phyloP scores from a whole-genome alignment of 2,888 invertebrate genomes.

The Nesidiocoris tenuis region DNA sequence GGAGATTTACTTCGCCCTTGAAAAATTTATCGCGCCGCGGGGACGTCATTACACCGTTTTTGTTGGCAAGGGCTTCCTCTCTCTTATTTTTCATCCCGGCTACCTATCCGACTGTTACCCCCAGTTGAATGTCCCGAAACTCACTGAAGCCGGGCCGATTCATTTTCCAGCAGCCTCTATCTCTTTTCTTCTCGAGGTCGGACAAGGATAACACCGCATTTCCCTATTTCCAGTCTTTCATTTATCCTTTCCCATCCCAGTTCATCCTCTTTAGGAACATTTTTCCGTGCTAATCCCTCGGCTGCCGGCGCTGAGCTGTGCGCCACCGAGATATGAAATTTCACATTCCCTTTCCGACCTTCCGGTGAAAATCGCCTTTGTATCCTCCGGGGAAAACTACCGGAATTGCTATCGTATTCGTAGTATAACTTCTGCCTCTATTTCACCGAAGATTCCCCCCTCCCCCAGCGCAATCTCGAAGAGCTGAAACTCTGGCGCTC shows the following conservation, averaged over 20 bases:
- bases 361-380: neutral
- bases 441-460: too few species aligned
- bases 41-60: conserved; percentile 40
- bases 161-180: neutral
- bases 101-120: neutral
- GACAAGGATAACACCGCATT: neutral
- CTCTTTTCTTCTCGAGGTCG: neutral
- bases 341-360: too few species aligned
- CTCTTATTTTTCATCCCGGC: neutral
- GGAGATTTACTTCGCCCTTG: conserved; percentile 34
- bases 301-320: neutral
- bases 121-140: neutral
- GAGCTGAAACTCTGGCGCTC: too few species aligned
- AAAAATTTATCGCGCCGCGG: conserved; percentile 38
- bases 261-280: neutral
- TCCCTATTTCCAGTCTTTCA: neutral
- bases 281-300: neutral
- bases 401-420: neutral
- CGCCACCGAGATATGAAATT: neutral
- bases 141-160: neutral
- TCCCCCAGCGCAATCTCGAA: too few species aligned
- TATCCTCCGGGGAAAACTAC: neutral
- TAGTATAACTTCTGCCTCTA: too few species aligned
- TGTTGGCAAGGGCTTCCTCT: conserved; percentile 34
- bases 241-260: neutral